phyloP scores from a whole-genome alignment of 2,797 vertebrate genomes.

The Mormyrops attenuatus region DNA sequence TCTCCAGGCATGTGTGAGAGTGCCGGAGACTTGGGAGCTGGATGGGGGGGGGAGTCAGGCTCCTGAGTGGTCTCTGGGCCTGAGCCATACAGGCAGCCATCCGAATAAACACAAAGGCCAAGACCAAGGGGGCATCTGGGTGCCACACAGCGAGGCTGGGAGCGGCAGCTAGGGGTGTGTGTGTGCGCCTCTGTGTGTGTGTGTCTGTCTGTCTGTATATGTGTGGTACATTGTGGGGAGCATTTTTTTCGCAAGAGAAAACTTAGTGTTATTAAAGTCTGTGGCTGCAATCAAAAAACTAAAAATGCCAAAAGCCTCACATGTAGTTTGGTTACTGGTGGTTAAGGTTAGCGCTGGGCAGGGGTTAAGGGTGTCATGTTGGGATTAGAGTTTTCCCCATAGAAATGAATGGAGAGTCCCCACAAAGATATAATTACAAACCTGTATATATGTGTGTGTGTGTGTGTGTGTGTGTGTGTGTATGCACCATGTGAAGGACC shows the following conservation, averaged over 20 bases:
- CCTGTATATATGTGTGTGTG: background rate
- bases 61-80: background rate
- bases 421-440: background rate
- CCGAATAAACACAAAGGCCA: constrained; percentile 35
- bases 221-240: background rate
- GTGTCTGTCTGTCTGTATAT: background rate
- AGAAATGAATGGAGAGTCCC: background rate
- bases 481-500: background rate
- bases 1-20: constrained; percentile 29
- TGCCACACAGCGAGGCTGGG: background rate
- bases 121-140: background rate
- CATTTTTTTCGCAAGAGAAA: background rate
- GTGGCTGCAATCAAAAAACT: background rate
- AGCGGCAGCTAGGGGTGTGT: background rate
- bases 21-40: background rate
- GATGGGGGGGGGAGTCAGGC: background rate
- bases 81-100: constrained; percentile 35
- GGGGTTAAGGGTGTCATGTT: background rate
- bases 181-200: background rate
- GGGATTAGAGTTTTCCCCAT: background rate
- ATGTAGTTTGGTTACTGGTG: background rate
- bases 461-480: background rate
- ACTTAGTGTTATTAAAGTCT: background rate
- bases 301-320: background rate
- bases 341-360: background rate